phyloP scores from a whole-genome alignment of 2,888 invertebrate genomes.

The Ormyrus nitidulus region DNA sequence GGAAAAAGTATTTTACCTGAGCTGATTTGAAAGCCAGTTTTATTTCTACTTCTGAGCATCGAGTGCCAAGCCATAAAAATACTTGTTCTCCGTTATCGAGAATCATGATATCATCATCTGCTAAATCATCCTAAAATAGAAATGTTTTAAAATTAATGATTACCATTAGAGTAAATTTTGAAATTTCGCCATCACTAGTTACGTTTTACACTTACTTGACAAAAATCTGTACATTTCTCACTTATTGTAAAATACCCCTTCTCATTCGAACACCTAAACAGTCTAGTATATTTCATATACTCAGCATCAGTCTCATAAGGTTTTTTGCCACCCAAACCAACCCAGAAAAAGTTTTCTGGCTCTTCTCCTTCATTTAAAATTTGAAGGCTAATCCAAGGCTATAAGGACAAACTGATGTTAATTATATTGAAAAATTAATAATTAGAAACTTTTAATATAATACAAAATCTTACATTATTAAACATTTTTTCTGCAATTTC shows the following conservation, averaged over 20 bases:
- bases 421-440: slow-evolving; percentile 25
- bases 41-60: slow-evolving; percentile 98
- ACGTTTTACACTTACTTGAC: slow-evolving; percentile 81
- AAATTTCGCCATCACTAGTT: background rate
- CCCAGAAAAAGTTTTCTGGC: slow-evolving; percentile 99
- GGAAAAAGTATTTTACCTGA: slow-evolving; percentile 81
- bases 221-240: slow-evolving; percentile 98
- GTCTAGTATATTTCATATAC: slow-evolving; percentile 93
- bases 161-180: background rate
- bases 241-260: slow-evolving; percentile 99
- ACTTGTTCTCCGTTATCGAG: slow-evolving; percentile 98
- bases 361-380: slow-evolving; percentile 95
- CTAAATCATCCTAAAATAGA: slow-evolving; percentile 90
- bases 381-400: slow-evolving; percentile 80
- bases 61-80: slow-evolving; percentile 97
- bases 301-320: slow-evolving; percentile 91
- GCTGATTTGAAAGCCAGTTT: slow-evolving; percentile 99
- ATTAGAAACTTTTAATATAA: background rate
- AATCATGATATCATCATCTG: slow-evolving; percentile 99
- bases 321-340: slow-evolving; percentile 93
- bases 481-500: slow-evolving; percentile 96
- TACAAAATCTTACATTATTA: slow-evolving; percentile 82
- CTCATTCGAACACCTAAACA: slow-evolving; percentile 99
- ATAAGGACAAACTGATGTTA: slow-evolving; percentile 11
- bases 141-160: slow-evolving; percentile 15